A percentile compares a stretch with the other conserved stretches of the same genome.
Conservation (phyloP, 2,888 invertebrate genomes). For the Mythimna vitellina region DNA sequence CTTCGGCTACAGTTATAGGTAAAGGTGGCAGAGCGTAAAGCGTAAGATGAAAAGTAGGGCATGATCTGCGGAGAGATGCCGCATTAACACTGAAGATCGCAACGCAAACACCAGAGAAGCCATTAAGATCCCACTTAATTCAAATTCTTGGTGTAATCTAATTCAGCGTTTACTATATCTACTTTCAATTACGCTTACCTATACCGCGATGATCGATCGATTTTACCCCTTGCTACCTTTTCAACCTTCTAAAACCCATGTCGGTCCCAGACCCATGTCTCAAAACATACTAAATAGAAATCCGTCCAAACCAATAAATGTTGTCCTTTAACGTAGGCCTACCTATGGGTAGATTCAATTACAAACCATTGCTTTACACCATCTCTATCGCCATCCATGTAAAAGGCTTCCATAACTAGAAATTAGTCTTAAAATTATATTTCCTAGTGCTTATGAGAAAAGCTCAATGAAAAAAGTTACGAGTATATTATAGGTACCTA, state of each 20-base stretch:
- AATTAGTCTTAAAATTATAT: background rate
- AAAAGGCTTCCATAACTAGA: background rate
- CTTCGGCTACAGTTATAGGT: background rate
- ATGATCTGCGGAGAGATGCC: background rate
- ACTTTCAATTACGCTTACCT: background rate
- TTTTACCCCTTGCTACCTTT: conserved; percentile 5
- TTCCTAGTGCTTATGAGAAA: background rate
- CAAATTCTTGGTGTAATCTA: background rate
- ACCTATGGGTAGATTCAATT: conserved; percentile 1
- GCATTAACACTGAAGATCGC: background rate
- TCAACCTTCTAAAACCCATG: conserved; percentile 26
- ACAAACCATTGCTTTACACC: background rate
- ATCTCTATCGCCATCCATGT: background rate
- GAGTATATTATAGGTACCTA: no score
- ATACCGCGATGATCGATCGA: conserved; percentile 9
- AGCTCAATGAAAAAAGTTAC: background rate
- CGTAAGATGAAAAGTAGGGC: background rate
- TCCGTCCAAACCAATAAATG: conserved; percentile 8
- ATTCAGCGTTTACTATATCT: background rate
- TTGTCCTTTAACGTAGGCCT: conserved; percentile 9
- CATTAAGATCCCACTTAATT: background rate
- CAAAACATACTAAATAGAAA: conserved; percentile 22
- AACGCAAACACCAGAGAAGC: background rate
- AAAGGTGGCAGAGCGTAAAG: background rate
- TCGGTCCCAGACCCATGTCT: conserved; percentile 33